phyloP scores from a whole-genome alignment of 2,797 vertebrate genomes.

The Sebastes trivittatus region DNA sequence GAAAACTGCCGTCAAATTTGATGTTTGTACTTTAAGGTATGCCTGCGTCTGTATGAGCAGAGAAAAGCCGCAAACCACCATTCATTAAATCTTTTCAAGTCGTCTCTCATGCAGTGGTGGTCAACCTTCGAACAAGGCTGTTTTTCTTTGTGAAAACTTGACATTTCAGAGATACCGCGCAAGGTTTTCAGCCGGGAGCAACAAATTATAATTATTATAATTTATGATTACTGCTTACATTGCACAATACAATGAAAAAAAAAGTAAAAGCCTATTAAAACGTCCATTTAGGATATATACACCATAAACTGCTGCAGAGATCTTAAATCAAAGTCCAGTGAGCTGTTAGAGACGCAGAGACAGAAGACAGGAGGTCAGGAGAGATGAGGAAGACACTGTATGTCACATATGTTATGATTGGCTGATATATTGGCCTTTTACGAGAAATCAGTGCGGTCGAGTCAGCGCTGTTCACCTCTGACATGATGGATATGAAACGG shows the following conservation, averaged over 20 bases:
- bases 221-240: constrained; percentile 73
- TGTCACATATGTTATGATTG: constrained; percentile 40
- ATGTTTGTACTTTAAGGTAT: background rate
- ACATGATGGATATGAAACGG: constrained; percentile 13
- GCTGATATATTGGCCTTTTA: constrained; percentile 54
- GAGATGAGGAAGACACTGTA: constrained; percentile 20
- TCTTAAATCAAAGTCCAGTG: constrained; percentile 64
- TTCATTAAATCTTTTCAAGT: constrained; percentile 13
- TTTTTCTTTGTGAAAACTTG: constrained; percentile 51
- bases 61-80: background rate
- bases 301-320: constrained; percentile 62
- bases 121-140: constrained; percentile 20
- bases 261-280: constrained; percentile 67
- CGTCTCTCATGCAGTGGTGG: background rate
- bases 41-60: background rate
- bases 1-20: background rate
- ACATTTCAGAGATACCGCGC: constrained; percentile 54
- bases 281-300: constrained; percentile 69
- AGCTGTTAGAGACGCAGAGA: constrained; percentile 40
- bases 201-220: constrained; percentile 73
- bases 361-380: constrained; percentile 57
- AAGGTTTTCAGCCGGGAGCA: constrained; percentile 55
- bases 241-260: constrained; percentile 64
- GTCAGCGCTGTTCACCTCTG: constrained; percentile 25
- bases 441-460: constrained; percentile 37